These are phyloP conservation scores for Oreochromis mossambicus DNA, from an alignment of 2,797 vertebrate species.

Conservation along the genomic window DNA sequence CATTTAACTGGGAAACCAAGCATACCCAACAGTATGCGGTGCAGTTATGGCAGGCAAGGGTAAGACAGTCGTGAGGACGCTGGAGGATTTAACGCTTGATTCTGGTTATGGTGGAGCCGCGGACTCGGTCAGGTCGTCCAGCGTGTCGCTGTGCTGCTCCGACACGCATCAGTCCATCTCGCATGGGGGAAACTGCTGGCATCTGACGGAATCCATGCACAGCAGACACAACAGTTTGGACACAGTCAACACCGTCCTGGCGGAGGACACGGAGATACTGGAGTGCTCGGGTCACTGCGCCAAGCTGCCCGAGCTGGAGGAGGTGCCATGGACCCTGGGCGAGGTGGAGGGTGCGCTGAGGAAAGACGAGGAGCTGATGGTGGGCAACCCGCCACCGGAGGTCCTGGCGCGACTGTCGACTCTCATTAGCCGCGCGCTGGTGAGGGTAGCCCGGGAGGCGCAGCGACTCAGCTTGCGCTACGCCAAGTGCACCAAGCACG, in stretches of 20 bases:
- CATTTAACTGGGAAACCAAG: slow-evolving; percentile 58
- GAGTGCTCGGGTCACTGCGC: slow-evolving; percentile 79
- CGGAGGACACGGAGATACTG: slow-evolving; percentile 78
- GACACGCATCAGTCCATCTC: slow-evolving; percentile 77
- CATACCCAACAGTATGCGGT: slow-evolving; percentile 89
- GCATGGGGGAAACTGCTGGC: slow-evolving; percentile 81
- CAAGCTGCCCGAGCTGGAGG: slow-evolving; percentile 81
- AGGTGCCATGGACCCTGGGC: slow-evolving; percentile 80
- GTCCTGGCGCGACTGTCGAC: slow-evolving; percentile 74
- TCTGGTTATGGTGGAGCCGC: slow-evolving; percentile 87
- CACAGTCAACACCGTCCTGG: slow-evolving; percentile 84
- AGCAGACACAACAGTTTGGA: slow-evolving; percentile 98
- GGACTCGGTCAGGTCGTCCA: slow-evolving; percentile 84
- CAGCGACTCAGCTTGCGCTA: slow-evolving; percentile 81
- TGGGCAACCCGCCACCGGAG: slow-evolving; percentile 63
- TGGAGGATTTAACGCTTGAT: slow-evolving; percentile 86
- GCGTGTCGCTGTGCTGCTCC: slow-evolving; percentile 82
- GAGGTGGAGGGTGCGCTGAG: slow-evolving; percentile 79
- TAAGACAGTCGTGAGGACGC: slow-evolving; percentile 89
- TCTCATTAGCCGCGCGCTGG: slow-evolving; percentile 74
- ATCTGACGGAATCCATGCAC: slow-evolving; percentile 84
- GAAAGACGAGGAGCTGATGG: slow-evolving; percentile 69
- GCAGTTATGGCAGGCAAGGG: slow-evolving; percentile 93
- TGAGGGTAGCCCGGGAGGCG: slow-evolving; percentile 78
- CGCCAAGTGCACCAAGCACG: slow-evolving; percentile 81